Percentiles rank a stretch among this genome's conserved stretches.
Evolutionary conservation across 2,888 invertebrate species (phyloP).

Genomic region (Cepaea hortensis): DNA sequence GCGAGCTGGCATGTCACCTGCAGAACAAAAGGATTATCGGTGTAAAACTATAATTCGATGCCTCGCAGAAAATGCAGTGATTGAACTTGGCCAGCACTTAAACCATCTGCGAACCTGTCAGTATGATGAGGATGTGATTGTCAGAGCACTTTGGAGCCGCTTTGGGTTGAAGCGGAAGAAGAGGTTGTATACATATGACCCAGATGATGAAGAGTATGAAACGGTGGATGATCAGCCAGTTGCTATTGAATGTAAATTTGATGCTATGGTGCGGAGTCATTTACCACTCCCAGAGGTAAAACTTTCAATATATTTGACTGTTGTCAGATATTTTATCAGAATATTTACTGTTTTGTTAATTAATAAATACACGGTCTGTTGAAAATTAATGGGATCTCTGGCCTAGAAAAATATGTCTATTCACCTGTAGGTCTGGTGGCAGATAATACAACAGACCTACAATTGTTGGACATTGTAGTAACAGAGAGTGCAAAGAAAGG

Average conservation of each 20-base stretch:
- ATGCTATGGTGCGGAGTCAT: constrained; percentile 83
- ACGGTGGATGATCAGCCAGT: constrained; percentile 44
- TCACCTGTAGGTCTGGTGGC: no score
- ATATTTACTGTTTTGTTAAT: constrained; percentile 54
- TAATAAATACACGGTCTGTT: no score
- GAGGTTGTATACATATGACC: constrained; percentile 32
- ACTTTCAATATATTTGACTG: constrained; percentile 38
- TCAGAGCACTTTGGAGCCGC: constrained; percentile 88
- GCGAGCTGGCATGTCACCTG: constrained; percentile 29
- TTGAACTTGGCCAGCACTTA: constrained; percentile 52
- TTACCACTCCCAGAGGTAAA: constrained; percentile 82
- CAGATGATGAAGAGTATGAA: constrained; percentile 29
- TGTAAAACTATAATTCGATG: constrained; percentile 46
- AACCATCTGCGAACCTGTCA: constrained; percentile 75
- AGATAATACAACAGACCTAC: no score
- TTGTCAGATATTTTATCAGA: constrained; percentile 76
- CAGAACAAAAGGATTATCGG: neutral
- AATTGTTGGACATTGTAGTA: no score
- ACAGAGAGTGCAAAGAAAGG: no score
- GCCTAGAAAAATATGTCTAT: no score
- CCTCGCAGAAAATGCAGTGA: constrained; percentile 49
- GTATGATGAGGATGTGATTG: constrained; percentile 86
- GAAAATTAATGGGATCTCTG: no score
- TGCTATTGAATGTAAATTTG: constrained; percentile 76
- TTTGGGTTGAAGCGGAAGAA: constrained; percentile 59